Percentiles rank a stretch among this genome's conserved stretches.
Conservation (phyloP, 2,797 vertebrate genomes). For the Heliangelus exortis region DNA sequence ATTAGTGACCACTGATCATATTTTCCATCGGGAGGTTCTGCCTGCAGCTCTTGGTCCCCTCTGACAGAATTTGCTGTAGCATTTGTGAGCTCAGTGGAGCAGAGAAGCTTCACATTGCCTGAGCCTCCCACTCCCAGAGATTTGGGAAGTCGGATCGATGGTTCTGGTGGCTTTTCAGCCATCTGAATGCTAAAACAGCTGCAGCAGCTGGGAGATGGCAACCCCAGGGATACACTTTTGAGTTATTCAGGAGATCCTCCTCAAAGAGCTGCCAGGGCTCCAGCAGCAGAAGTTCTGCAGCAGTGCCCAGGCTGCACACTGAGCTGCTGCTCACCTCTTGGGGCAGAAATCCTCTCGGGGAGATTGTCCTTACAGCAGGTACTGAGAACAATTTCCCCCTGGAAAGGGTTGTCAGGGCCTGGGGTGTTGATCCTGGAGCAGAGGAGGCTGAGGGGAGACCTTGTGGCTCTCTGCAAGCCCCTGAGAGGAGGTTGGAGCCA, state of each 20-base stretch:
- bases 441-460: no score
- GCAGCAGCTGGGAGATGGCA: not conserved
- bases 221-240: not conserved
- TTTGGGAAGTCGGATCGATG: not conserved
- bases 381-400: no score
- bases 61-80: accelerated
- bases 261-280: not conserved
- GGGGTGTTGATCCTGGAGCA: no score
- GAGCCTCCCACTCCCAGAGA: not conserved
- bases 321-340: no score
- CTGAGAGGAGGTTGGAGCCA: no score
- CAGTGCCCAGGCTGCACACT: accelerated
- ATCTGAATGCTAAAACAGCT: not conserved
- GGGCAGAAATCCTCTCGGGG: not conserved
- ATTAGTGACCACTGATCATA: no score
- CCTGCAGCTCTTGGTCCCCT: not conserved
- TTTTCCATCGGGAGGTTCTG: not conserved
- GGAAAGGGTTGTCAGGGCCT: no score
- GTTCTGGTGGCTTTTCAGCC: not conserved
- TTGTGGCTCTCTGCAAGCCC: no score
- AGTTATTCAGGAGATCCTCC: not conserved
- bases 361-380: not conserved
- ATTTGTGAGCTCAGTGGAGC: accelerated
- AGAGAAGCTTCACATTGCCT: accelerated
- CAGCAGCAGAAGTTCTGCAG: not conserved